A percentile compares a stretch with the other conserved stretches of the same genome.
phyloP scores from a whole-genome alignment of 2,113 vertebrate genomes.

The Planiliza haematocheilus region DNA sequence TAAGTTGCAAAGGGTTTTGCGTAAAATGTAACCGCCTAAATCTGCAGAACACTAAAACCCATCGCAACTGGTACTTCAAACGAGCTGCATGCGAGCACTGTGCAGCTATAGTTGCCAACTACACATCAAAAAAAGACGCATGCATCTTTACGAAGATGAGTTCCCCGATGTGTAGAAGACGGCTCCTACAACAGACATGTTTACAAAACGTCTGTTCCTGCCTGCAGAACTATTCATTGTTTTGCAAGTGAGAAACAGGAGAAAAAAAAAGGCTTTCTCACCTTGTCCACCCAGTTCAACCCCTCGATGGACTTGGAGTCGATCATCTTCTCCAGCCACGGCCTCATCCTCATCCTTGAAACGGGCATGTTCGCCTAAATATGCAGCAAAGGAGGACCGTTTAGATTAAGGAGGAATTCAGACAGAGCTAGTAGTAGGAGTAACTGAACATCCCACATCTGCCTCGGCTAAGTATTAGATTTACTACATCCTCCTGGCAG shows the following conservation, averaged over 20 bases:
- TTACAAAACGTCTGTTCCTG: constrained; percentile 9
- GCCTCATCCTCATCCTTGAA: constrained; percentile 94
- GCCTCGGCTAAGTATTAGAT: neutral
- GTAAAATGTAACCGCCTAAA: neutral
- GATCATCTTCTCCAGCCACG: constrained; percentile 94
- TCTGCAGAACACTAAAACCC: too few relatives aligned
- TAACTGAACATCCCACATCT: neutral
- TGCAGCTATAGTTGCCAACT: neutral
- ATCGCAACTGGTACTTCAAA: neutral
- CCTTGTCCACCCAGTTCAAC: constrained; percentile 94
- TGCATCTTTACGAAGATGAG: constrained; percentile 12
- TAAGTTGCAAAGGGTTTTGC: neutral
- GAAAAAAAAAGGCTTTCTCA: constrained; percentile 59
- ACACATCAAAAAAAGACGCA: neutral
- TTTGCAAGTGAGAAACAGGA: neutral
- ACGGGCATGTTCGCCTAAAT: constrained; percentile 88
- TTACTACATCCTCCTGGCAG: constrained; percentile 7
- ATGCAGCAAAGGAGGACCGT: neutral
- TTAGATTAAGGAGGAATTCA: constrained; percentile 20
- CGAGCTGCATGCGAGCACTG: neutral
- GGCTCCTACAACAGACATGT: neutral
- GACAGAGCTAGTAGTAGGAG: neutral
- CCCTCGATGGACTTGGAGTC: constrained; percentile 88
- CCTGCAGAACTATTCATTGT: neutral
- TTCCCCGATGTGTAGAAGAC: too few relatives aligned